Base-by-base conservation (phyloP, 1,140 invertebrate genomes). In the Berghia stephanieae region DNA sequence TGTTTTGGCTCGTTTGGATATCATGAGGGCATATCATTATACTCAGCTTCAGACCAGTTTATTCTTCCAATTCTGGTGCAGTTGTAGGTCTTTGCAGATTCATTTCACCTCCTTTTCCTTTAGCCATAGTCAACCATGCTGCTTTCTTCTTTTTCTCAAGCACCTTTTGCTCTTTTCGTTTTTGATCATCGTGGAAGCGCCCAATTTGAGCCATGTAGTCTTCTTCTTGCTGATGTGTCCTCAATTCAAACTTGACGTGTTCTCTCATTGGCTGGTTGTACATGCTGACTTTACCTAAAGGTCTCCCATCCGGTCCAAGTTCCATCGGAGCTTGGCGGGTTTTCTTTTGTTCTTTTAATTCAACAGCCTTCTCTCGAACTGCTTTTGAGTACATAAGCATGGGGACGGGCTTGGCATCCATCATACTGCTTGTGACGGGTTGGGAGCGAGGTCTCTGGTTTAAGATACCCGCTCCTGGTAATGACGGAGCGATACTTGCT, bases 321-420 rank as follows among this genome's bases (percentile, higher is more conserved):
- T 79, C 49, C 21, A 80, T 10, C 16, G 75, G 72, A 21, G 80
- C 78, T 42, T 84, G 78, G 27, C 78, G 74, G 18, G 69, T 76
- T 21, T 81, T 80, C 38, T 81, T 78, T n/a, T 81, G 69, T 77
- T 84, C 80, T 55, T 86, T 80, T 27, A 85, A 71, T 13, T 80
- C 69, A 52, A 77, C 67, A 18, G 86, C 79, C 81, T 85, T 86
- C 10, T 86, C 83, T 67, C 83, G 83, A 72, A 88, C 80, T 27
- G 86, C 80, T 49, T 81, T 79, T 43, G 86, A 82, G 52, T 87
- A 88, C 87, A 89, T 88, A 66, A 87, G 77, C 86, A 88, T 88
- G 1, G 87, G 88, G 18, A 86, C 84, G 66, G 79, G 70, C 57
- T 77, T 84, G 40, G 78, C 46, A 73, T 84, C 83, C 42, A 5